Evolutionary conservation across 2,113 vertebrate species (phyloP).

Genomic region (Malurus elegans): DNA sequence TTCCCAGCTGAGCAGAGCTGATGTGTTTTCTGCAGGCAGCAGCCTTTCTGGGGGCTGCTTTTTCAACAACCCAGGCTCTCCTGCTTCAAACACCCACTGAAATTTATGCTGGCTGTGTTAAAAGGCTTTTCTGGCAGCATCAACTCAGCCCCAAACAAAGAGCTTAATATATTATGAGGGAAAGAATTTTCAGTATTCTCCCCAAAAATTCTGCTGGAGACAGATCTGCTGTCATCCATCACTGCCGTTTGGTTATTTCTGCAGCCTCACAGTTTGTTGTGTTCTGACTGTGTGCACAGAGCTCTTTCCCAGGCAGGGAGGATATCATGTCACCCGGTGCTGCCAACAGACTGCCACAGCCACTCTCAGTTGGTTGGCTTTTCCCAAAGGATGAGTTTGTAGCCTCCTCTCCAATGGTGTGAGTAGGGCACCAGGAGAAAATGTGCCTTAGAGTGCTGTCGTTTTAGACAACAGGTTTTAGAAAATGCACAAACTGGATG

Average conservation of each 20-base stretch:
- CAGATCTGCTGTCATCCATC: background rate
- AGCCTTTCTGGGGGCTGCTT: background rate
- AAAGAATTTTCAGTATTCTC: slow-evolving; percentile 39
- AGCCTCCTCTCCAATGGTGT: background rate
- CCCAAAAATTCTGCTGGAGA: background rate
- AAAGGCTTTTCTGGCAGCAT: slow-evolving; percentile 22
- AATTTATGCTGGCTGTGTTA: slow-evolving; percentile 3
- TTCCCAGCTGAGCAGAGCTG: slow-evolving; percentile 4
- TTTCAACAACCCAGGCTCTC: background rate
- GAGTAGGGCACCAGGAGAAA: background rate
- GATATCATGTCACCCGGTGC: background rate
- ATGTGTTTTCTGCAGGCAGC: slow-evolving; percentile 4
- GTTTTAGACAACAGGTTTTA: background rate
- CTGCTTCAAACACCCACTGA: background rate
- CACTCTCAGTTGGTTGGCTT: background rate
- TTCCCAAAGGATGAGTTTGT: background rate
- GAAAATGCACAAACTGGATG: background rate
- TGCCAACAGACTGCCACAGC: background rate
- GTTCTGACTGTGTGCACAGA: background rate
- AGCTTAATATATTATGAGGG: background rate
- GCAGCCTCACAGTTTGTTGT: background rate
- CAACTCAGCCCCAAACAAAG: background rate
- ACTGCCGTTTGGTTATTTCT: background rate
- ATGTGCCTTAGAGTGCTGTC: background rate
- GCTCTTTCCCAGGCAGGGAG: background rate